Percentiles rank a stretch among this genome's conserved stretches.
Conservation (phyloP, 2,797 vertebrate genomes). For the Chaenodraco wilsoni region DNA sequence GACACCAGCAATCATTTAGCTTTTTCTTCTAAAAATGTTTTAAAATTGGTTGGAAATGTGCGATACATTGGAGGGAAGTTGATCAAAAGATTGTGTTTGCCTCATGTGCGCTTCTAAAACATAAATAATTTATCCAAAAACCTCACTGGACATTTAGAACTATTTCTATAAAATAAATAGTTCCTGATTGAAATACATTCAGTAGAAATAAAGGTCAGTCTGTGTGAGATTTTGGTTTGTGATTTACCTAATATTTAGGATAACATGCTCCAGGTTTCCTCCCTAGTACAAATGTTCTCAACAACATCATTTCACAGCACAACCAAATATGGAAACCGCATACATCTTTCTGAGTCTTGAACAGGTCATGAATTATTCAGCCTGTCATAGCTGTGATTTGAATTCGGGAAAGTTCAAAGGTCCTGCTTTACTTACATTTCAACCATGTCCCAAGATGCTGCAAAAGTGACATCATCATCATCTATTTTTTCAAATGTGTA, state of each 20-base stretch:
- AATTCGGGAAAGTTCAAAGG: conserved; percentile 52
- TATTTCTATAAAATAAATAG: not conserved
- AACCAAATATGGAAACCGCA: conserved; percentile 29
- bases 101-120: not conserved
- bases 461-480: conserved; percentile 25
- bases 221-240: not conserved
- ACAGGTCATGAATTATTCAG: conserved; percentile 66
- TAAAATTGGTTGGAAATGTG: no score
- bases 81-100: not conserved
- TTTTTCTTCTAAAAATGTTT: no score
- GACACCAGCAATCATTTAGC: no score
- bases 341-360: conserved; percentile 41
- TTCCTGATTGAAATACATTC: not conserved
- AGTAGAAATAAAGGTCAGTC: not conserved
- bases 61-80: no score
- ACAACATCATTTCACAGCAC: conserved; percentile 28
- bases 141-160: not conserved
- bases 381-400: conserved; percentile 49
- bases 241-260: not conserved
- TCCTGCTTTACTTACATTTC: conserved; percentile 56
- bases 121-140: not conserved
- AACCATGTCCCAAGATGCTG: conserved; percentile 27
- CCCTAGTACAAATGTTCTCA: conserved; percentile 19
- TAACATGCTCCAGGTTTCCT: not conserved
- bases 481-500: conserved; percentile 28